Evolutionary conservation across 2,113 vertebrate species (phyloP).

Genomic region (Cynocephalus volans): DNA sequence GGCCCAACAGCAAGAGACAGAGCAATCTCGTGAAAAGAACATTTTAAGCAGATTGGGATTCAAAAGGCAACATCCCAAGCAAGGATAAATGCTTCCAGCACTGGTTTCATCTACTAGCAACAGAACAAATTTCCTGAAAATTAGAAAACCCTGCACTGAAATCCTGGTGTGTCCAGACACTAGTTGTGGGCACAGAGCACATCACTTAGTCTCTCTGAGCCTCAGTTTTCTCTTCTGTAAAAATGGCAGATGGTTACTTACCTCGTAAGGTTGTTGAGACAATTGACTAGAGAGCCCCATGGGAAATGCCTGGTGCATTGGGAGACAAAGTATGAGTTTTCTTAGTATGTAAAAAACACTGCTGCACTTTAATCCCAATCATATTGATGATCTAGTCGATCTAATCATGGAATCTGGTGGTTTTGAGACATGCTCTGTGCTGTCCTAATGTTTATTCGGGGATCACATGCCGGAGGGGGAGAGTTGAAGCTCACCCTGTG

Average conservation of each 20-base stretch:
- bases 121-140: neutral
- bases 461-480: fast-evolving
- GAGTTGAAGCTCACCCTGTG: fast-evolving
- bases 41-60: fast-evolving
- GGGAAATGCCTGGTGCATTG: neutral
- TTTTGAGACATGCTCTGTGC: fast-evolving
- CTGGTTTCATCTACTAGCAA: too few species aligned
- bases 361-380: fast-evolving
- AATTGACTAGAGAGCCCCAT: fast-evolving
- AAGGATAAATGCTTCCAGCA: fast-evolving
- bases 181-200: neutral
- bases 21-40: fast-evolving
- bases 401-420: fast-evolving
- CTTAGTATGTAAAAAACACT: neutral
- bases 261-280: fast-evolving
- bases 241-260: neutral
- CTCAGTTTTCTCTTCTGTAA: neutral
- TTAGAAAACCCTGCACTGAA: neutral
- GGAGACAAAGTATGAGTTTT: fast-evolving
- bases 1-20: fast-evolving
- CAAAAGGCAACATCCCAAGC: neutral
- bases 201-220: neutral
- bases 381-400: fast-evolving
- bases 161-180: neutral
- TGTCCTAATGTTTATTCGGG: neutral